Conservation (phyloP, 2,797 vertebrate species). For the Amphiprion clarkii region DNA sequence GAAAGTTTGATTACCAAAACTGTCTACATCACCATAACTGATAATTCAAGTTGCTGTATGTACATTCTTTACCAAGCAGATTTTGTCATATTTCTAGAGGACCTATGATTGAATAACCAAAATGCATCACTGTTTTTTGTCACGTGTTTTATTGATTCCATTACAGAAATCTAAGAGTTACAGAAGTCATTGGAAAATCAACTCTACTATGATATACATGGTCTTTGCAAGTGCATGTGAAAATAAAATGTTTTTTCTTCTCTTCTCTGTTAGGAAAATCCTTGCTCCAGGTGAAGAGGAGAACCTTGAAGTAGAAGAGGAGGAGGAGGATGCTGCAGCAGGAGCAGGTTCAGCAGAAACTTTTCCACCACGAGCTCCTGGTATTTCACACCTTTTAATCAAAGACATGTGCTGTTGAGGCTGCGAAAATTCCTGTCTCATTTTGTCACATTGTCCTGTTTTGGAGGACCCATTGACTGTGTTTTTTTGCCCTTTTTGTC, state of each 20-base stretch:
- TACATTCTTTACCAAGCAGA: no score
- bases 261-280: conserved; percentile 88
- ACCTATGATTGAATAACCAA: no score
- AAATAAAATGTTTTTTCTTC: background rate
- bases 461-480: conserved; percentile 42
- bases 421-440: conserved; percentile 13
- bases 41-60: no score
- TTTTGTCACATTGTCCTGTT: conserved; percentile 14
- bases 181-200: no score
- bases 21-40: no score
- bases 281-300: conserved; percentile 98
- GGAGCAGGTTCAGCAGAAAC: conserved; percentile 90
- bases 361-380: conserved; percentile 91
- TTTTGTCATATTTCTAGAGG: no score
- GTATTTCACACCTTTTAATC: conserved; percentile 73
- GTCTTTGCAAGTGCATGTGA: no score
- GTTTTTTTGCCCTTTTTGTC: conserved; percentile 56
- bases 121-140: no score
- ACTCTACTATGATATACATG: no score
- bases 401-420: background rate
- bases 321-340: conserved; percentile 92
- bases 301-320: conserved; percentile 96
- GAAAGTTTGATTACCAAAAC: no score
- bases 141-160: no score
- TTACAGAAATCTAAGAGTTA: no score